Conservation (phyloP, 2,888 invertebrate species). For the Nowickia ferox region DNA sequence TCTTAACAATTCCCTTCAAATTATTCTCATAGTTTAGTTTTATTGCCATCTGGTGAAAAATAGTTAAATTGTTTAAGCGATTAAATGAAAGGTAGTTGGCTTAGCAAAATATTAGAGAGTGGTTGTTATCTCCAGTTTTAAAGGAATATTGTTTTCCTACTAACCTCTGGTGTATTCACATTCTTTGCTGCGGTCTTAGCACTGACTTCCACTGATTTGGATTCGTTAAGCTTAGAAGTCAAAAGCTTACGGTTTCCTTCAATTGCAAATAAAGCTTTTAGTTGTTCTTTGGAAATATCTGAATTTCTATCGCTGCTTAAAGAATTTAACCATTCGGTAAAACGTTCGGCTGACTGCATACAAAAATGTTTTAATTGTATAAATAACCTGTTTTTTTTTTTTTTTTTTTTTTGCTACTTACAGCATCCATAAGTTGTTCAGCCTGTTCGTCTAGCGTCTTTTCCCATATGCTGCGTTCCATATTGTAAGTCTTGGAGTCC, state of each 20-base stretch:
- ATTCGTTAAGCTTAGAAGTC: conserved; percentile 80
- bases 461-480: conserved; percentile 76
- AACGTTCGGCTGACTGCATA: conserved; percentile 79
- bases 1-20: conserved; percentile 75
- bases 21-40: conserved; percentile 81
- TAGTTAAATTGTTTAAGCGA: conserved; percentile 1
- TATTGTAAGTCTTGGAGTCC: conserved; percentile 80
- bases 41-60: conserved; percentile 78
- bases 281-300: conserved; percentile 79
- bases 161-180: conserved; percentile 81
- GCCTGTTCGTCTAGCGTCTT: conserved; percentile 82
- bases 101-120: not conserved
- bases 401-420: conserved; percentile 68
- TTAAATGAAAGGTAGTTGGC: conserved; percentile 5
- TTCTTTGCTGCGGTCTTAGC: conserved; percentile 81
- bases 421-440: conserved; percentile 82
- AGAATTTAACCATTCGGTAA: conserved; percentile 81
- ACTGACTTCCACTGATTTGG: conserved; percentile 81
- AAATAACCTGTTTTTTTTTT: not conserved
- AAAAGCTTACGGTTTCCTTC: conserved; percentile 80
- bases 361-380: not conserved
- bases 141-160: conserved; percentile 3
- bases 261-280: conserved; percentile 82
- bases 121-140: conserved; percentile 5
- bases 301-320: conserved; percentile 78